These are phyloP conservation scores for Hypolimnas misippus DNA, from an alignment of 2,888 invertebrate genomes.

Conservation along the genomic window DNA sequence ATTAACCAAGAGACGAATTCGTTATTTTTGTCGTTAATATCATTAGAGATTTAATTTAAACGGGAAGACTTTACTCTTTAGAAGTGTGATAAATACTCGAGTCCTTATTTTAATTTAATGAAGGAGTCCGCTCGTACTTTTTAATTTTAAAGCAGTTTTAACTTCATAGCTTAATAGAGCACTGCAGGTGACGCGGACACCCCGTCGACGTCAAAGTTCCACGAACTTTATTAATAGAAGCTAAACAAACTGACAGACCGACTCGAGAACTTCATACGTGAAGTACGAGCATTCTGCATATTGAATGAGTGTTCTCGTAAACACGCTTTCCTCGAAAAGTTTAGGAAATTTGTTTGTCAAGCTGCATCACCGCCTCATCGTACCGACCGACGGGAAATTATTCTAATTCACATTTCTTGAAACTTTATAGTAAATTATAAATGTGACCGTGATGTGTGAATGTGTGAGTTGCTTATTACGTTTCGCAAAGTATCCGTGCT, in stretches of 20 bases:
- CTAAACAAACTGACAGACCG: neutral
- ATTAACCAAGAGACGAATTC: too few relatives aligned
- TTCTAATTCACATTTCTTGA: too few relatives aligned
- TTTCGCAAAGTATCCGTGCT: too few relatives aligned
- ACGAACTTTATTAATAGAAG: slow-evolving; percentile 1
- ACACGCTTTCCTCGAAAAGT: neutral
- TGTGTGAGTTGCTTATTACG: too few relatives aligned
- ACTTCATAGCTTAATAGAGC: neutral
- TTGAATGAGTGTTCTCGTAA: neutral
- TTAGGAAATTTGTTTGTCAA: slow-evolving; percentile 1
- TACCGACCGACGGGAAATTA: neutral
- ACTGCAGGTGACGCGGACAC: slow-evolving; percentile 1
- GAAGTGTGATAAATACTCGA: neutral
- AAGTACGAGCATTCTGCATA: neutral
- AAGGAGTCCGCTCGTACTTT: neutral
- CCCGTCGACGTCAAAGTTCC: slow-evolving; percentile 4
- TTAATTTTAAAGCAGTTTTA: neutral
- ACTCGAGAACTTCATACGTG: neutral
- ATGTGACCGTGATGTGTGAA: too few relatives aligned
- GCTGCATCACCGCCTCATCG: neutral
- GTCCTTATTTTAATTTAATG: neutral
- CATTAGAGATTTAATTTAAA: too few relatives aligned
- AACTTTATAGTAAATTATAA: too few relatives aligned
- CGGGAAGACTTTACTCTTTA: neutral
- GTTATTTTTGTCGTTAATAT: too few relatives aligned